phyloP scores from a whole-genome alignment of 2,113 vertebrate species.

The Chloroceryle aenea region DNA sequence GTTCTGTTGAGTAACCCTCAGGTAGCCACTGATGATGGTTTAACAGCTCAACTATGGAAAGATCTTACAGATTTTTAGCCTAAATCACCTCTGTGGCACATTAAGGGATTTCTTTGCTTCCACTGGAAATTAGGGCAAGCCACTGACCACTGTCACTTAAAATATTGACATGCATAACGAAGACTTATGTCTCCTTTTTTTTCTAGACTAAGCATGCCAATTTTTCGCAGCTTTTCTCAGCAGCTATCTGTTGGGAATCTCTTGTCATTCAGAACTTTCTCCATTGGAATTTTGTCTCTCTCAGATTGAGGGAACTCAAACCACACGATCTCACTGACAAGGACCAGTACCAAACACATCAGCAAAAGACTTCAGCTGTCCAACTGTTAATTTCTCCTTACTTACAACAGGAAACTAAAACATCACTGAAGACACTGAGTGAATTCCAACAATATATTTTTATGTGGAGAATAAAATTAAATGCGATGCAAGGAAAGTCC shows the following conservation, averaged over 20 bases:
- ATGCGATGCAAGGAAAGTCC: slow-evolving; percentile 30
- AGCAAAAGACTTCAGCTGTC: not conserved
- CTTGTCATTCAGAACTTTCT: not conserved
- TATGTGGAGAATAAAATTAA: slow-evolving; percentile 42
- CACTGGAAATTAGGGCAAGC: not conserved
- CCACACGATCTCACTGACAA: not conserved
- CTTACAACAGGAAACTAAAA: not conserved
- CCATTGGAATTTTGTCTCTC: not conserved
- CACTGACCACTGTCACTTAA: not conserved
- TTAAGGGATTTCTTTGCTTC: not conserved
- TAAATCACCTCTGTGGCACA: not conserved
- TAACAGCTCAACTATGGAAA: not conserved
- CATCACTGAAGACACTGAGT: not conserved
- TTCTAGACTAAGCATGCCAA: not conserved
- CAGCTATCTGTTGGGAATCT: not conserved
- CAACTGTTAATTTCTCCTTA: not conserved
- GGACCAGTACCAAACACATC: not conserved
- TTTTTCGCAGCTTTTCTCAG: not conserved
- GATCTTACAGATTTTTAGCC: not conserved
- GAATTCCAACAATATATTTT: slow-evolving; percentile 28
- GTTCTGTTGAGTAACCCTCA: not conserved
- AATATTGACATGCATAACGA: not conserved
- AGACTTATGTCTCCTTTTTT: not conserved
- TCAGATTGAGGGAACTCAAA: not conserved
- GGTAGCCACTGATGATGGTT: not conserved